phyloP scores from a whole-genome alignment of 2,113 vertebrate species.

The Percopsis transmontana region DNA sequence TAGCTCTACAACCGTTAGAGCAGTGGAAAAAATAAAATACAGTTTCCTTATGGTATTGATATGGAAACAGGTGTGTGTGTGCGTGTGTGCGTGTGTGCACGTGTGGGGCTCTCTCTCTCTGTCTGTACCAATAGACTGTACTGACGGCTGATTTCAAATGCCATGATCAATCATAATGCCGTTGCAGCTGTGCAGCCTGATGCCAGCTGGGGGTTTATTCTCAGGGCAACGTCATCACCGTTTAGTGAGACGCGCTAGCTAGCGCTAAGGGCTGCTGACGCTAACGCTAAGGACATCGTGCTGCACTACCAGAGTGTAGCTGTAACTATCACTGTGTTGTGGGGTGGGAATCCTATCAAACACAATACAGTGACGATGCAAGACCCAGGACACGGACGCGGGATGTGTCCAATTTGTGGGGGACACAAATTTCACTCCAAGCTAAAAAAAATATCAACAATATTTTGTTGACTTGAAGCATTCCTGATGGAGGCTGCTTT shows the following conservation, averaged over 20 bases:
- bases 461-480: neutral
- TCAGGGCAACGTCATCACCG: slow-evolving; percentile 26
- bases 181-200: neutral
- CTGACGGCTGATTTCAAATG: slow-evolving; percentile 26
- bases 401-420: too few species aligned
- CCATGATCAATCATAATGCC: slow-evolving; percentile 29
- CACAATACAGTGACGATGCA: too few species aligned
- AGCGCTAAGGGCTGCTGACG: slow-evolving; percentile 1
- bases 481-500: neutral
- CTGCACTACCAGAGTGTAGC: too few species aligned
- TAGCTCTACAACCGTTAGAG: too few species aligned
- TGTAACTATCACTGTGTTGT: too few species aligned
- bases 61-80: too few species aligned
- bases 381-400: too few species aligned
- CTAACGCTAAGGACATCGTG: slow-evolving; percentile 10
- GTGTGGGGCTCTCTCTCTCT: slow-evolving; percentile 10
- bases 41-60: too few species aligned
- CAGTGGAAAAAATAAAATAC: too few species aligned
- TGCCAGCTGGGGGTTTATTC: slow-evolving; percentile 6
- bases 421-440: too few species aligned
- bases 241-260: neutral
- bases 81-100: neutral
- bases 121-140: neutral
- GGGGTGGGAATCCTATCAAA: too few species aligned
- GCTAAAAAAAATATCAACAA: neutral